Percentiles rank a stretch among this genome's conserved stretches.
Evolutionary conservation across 2,888 invertebrate genomes (phyloP).

Genomic region (Caenorhabditis afra): DNA sequence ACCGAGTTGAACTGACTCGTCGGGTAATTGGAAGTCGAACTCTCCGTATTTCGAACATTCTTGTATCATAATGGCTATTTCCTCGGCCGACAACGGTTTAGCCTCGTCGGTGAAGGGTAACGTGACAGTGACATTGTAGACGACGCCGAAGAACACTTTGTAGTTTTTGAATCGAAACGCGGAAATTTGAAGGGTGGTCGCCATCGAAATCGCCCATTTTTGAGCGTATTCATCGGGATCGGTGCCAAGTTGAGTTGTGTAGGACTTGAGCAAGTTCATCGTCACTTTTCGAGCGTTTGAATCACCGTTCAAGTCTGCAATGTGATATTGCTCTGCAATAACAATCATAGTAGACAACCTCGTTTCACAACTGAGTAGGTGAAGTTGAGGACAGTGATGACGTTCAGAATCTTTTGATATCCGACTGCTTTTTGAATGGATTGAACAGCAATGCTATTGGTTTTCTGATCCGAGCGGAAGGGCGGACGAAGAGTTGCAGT

Average conservation of each 20-base stretch:
- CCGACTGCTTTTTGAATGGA: constrained; percentile 63
- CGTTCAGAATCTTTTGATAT: constrained; percentile 37
- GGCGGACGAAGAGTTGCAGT: constrained; percentile 68
- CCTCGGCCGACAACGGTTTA: constrained; percentile 68
- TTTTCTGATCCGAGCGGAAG: constrained; percentile 60
- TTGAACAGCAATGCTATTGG: constrained; percentile 68
- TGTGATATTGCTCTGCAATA: too few relatives aligned
- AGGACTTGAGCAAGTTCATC: constrained; percentile 63
- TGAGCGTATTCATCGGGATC: constrained; percentile 61
- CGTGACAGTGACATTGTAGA: constrained; percentile 74
- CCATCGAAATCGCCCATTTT: constrained; percentile 65
- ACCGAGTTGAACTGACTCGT: constrained; percentile 56
- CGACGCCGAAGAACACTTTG: constrained; percentile 68
- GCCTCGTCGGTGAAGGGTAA: constrained; percentile 71
- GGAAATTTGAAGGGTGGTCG: constrained; percentile 67
- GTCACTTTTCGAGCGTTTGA: constrained; percentile 68
- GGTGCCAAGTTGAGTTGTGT: constrained; percentile 61
- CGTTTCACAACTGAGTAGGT: constrained; percentile 42
- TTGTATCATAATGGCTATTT: constrained; percentile 69
- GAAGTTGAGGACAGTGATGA: constrained; percentile 38
- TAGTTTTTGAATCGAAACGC: constrained; percentile 72
- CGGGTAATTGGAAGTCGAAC: constrained; percentile 54
- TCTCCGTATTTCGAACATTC: constrained; percentile 69
- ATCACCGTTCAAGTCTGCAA: constrained; percentile 68
- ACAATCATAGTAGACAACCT: too few relatives aligned